phyloP scores from a whole-genome alignment of 2,113 vertebrate genomes.

The Pristiophorus japonicus region DNA sequence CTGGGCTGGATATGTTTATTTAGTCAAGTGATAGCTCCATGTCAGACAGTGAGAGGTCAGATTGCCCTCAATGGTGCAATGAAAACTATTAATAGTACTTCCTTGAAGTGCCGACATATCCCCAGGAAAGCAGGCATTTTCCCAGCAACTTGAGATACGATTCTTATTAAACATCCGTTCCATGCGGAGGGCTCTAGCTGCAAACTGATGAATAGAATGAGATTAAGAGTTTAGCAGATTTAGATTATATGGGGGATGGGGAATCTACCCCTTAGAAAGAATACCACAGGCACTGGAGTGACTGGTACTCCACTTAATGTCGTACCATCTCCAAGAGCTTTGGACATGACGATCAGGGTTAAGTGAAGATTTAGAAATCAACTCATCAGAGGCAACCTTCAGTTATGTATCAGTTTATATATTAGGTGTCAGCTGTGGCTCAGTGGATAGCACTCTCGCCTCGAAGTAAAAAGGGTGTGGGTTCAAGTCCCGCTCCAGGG shows the following conservation, averaged over 20 bases:
- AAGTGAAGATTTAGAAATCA: not conserved
- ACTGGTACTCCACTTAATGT: not conserved
- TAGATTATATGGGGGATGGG: not conserved
- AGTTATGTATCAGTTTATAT: too few relatives aligned
- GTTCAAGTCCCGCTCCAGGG: too few relatives aligned
- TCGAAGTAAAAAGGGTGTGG: too few relatives aligned
- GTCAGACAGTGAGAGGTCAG: not conserved
- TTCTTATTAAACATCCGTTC: not conserved
- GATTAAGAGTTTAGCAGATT: not conserved
- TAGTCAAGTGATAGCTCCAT: not conserved
- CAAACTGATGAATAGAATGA: not conserved
- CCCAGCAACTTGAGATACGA: not conserved
- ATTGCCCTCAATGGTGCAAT: not conserved
- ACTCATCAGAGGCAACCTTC: not conserved
- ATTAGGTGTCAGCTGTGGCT: too few relatives aligned
- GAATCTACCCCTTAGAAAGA: not conserved
- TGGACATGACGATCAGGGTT: not conserved
- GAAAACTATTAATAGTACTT: conserved; percentile 8
- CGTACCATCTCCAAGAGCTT: not conserved
- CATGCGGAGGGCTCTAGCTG: not conserved
- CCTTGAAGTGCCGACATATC: not conserved
- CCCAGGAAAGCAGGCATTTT: conserved; percentile 1
- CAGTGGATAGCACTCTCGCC: too few relatives aligned
- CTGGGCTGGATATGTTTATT: not conserved
- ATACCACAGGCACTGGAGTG: not conserved